Conservation (phyloP, 2,113 vertebrate species). For the Alethe diademata region DNA sequence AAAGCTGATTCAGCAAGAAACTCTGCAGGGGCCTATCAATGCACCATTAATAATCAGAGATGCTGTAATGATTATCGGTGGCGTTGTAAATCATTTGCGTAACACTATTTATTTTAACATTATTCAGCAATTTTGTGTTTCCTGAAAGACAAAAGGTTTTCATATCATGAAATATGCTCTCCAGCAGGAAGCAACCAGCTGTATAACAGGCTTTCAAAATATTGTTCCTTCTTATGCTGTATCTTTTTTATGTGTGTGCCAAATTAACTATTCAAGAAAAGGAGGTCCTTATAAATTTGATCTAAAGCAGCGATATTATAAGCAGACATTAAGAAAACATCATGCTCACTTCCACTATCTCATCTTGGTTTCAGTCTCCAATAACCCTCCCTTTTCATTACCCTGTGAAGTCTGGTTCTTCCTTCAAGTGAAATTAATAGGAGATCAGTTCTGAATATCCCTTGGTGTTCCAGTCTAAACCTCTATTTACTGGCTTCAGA, state of each 20-base stretch:
- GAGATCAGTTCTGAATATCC: not conserved
- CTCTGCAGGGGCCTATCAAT: slow-evolving; percentile 26
- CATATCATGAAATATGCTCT: not conserved
- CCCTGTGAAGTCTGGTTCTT: not conserved
- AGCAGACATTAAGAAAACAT: not conserved
- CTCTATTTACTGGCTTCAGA: not conserved
- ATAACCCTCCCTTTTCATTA: not conserved
- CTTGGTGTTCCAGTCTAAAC: not conserved
- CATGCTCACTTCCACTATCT: not conserved
- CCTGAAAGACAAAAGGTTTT: not conserved
- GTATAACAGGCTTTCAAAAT: not conserved
- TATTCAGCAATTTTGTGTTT: slow-evolving; percentile 22
- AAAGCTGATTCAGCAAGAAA: slow-evolving; percentile 58
- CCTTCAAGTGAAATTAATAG: not conserved
- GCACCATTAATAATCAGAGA: slow-evolving; percentile 36
- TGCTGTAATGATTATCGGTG: not conserved
- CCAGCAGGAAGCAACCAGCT: not conserved
- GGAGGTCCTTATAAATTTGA: not conserved
- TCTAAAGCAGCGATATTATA: not conserved
- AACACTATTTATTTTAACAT: slow-evolving; percentile 39
- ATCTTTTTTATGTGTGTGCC: not conserved
- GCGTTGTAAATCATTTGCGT: not conserved
- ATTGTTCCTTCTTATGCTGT: not conserved
- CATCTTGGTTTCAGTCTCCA: not conserved
- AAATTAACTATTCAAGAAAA: not conserved